Evolutionary conservation across 2,888 invertebrate genomes (phyloP).

Genomic region (Mantis religiosa): DNA sequence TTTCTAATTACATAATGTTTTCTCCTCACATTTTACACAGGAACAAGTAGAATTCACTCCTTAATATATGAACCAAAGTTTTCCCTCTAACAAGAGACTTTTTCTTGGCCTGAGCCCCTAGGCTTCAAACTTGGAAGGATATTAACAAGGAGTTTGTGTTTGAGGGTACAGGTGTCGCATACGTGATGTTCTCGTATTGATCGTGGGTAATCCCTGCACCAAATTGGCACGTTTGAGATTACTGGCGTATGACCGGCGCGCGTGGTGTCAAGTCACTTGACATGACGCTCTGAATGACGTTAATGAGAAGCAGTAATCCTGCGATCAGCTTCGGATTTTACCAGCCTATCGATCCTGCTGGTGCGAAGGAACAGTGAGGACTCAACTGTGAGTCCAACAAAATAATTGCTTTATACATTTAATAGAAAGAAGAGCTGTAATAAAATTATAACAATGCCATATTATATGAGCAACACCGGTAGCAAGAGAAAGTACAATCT

Average conservation of each 20-base stretch:
- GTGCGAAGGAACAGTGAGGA: background rate
- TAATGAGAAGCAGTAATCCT: slow-evolving; percentile 25
- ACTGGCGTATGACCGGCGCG: background rate
- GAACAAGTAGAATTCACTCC: no score
- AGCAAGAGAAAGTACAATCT: no score
- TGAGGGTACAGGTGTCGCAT: background rate
- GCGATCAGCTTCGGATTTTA: slow-evolving; percentile 15
- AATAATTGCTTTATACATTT: background rate
- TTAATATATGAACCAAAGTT: no score
- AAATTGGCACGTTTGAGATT: background rate
- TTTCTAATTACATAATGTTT: no score
- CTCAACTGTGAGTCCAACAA: background rate
- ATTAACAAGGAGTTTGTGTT: background rate
- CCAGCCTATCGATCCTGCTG: background rate
- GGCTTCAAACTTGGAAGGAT: background rate
- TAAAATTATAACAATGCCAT: no score
- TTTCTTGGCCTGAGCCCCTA: background rate
- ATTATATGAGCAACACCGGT: no score
- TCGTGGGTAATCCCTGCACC: background rate
- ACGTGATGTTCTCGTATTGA: background rate
- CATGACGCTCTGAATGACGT: slow-evolving; percentile 22
- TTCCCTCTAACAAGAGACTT: background rate
- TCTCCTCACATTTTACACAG: no score
- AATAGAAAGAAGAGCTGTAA: no score
- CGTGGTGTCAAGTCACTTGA: slow-evolving; percentile 11